phyloP scores from a whole-genome alignment of 2,888 invertebrate species.

The Netelia virgata region DNA sequence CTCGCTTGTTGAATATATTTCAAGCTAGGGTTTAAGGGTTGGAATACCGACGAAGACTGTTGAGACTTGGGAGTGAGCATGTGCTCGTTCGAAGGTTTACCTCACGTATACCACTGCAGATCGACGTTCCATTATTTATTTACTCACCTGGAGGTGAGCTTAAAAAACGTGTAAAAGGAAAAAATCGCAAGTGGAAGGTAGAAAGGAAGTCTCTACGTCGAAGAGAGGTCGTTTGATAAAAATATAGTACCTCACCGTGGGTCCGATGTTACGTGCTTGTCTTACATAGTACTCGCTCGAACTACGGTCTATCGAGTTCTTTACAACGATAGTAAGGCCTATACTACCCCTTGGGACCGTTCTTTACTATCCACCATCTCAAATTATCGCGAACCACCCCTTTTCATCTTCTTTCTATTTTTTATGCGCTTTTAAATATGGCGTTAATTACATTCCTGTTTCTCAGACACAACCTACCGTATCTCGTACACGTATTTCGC shows the following conservation, averaged over 20 bases:
- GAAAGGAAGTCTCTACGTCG: slow-evolving; percentile 54
- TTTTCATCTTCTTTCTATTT: slow-evolving; percentile 52
- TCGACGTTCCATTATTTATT: slow-evolving; percentile 78
- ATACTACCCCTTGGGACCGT: slow-evolving; percentile 51
- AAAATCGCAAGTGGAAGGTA: slow-evolving; percentile 48
- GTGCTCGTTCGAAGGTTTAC: slow-evolving; percentile 35
- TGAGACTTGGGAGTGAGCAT: slow-evolving; percentile 8
- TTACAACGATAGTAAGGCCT: slow-evolving; percentile 47
- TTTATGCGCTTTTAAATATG: neutral
- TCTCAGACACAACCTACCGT: slow-evolving; percentile 61
- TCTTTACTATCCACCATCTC: slow-evolving; percentile 58
- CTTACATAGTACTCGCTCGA: slow-evolving; percentile 75
- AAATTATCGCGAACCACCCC: slow-evolving; percentile 61
- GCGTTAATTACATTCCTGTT: slow-evolving; percentile 60
- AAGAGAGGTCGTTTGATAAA: slow-evolving; percentile 71
- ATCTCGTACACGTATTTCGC: slow-evolving; percentile 62
- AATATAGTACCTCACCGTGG: slow-evolving; percentile 73
- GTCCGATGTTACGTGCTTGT: slow-evolving; percentile 78
- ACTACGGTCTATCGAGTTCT: slow-evolving; percentile 42
- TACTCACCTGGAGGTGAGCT: slow-evolving; percentile 74
- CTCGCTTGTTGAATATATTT: slow-evolving; percentile 53
- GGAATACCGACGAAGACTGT: slow-evolving; percentile 53
- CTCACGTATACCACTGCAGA: slow-evolving; percentile 66
- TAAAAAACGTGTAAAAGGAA: slow-evolving; percentile 52
- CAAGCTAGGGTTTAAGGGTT: slow-evolving; percentile 47